Evolutionary conservation across 2,113 vertebrate species (phyloP), one percentile per base, ranked within the genome.

Genomic region (Anser cygnoides): DNA sequence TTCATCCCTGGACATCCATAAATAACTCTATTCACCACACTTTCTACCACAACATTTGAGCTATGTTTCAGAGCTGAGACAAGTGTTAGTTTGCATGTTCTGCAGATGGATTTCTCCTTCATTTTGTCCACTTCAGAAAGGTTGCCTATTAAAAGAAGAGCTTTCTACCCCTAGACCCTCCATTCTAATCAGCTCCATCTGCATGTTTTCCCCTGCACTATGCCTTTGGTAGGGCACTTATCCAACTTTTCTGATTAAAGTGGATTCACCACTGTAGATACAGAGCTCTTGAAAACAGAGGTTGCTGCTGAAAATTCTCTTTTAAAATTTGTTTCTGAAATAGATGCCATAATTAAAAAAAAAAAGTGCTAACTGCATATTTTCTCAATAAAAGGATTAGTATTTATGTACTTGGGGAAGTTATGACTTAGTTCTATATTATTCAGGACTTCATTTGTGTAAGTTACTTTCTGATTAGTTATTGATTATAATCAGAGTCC

Each of bases 41-140:
- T 83, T 93, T 79, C 59, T 90, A 49, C 71, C 10, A 29, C 37
- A 78, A 79, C 70, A 73, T 67, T 79, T 95, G 88, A 96, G 37
- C 92, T 96, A 90, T 89, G 70, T 72, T 87, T 93, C 87, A 83
- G 65, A 67, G 77, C 73, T 86, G 77, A 97, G 85, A 97, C 95
- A 96, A 97, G 59, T 63, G 68, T 90, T 97, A 91, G 63, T 96
- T 95, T 97, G 95, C 92, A 92, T 80, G 94, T 73, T 96, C 90
- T 82, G 61, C 74, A 94, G 89, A 96, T 84, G 66, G 84, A 95
- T 95, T 97, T 97, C 73, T 94, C 90, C 92, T 96, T 97, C 72
- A 61, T 65, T 96, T 89, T 94, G 87, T 92, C 71, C 92, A 57
- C 87, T 97, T 97, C 89, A 94, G 95, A 96, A 78, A 87, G 72